Percentiles rank a stretch among this genome's conserved stretches.
Conservation (phyloP, 2,797 vertebrate species). For the Gobionotothen gibberifrons region DNA sequence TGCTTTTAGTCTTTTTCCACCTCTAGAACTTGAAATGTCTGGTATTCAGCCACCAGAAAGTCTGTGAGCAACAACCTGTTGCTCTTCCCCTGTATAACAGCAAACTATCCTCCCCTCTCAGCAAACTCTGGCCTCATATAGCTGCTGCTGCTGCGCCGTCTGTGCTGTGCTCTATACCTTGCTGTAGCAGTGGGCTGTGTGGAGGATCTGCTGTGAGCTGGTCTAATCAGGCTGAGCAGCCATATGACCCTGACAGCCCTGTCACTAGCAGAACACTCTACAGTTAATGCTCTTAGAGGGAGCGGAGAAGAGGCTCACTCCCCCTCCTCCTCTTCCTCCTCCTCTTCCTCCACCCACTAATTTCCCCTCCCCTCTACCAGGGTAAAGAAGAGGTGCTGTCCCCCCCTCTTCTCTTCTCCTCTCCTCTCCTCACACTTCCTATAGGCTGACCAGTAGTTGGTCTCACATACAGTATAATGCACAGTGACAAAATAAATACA, state of each 20-base stretch:
- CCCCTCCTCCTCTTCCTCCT: slow-evolving; percentile 30
- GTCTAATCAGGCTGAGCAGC: slow-evolving; percentile 83
- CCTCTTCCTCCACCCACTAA: slow-evolving; percentile 50
- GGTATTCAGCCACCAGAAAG: slow-evolving; percentile 25
- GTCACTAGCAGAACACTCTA: slow-evolving; percentile 81
- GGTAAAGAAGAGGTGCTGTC: slow-evolving; percentile 28
- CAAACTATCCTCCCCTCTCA: slow-evolving; percentile 39
- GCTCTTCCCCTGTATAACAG: slow-evolving; percentile 42
- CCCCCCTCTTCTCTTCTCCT: slow-evolving; percentile 12
- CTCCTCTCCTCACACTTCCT: slow-evolving; percentile 13
- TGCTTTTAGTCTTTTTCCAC: slow-evolving; percentile 25
- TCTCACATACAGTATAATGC: background rate
- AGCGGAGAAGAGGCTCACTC: slow-evolving; percentile 57
- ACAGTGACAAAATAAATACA: background rate
- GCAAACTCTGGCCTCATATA: slow-evolving; percentile 18
- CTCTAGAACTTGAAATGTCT: slow-evolving; percentile 23
- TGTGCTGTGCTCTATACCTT: slow-evolving; percentile 41
- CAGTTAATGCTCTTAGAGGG: slow-evolving; percentile 81
- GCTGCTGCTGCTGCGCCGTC: slow-evolving; percentile 14
- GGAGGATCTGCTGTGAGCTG: slow-evolving; percentile 81
- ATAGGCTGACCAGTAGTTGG: slow-evolving; percentile 3
- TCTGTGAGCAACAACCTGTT: slow-evolving; percentile 60
- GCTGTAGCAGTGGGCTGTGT: slow-evolving; percentile 50
- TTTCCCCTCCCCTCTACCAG: slow-evolving; percentile 39
- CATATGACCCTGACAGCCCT: slow-evolving; percentile 84